phyloP scores from a whole-genome alignment of 2,888 invertebrate species.

The Macrosoma leucophasiata region DNA sequence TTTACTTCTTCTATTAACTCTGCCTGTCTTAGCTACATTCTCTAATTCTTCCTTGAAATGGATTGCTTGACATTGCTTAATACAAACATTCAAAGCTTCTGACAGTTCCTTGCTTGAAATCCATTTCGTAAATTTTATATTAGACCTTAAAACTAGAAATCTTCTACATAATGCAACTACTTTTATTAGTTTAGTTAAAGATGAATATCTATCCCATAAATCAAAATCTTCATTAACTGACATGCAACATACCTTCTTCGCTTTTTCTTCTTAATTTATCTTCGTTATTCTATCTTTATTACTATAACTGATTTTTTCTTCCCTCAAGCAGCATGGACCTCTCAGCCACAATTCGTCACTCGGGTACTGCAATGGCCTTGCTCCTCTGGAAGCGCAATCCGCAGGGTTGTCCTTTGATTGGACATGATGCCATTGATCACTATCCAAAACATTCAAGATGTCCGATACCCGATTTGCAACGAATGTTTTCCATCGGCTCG shows the following conservation, averaged over 20 bases:
- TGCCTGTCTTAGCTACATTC: constrained; percentile 2
- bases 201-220: constrained; percentile 19
- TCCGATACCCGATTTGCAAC: constrained; percentile 1
- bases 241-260: constrained; percentile 1
- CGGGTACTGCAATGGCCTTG: constrained; percentile 11
- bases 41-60: constrained; percentile 7
- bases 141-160: constrained; percentile 13
- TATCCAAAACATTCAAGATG: neutral
- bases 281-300: neutral
- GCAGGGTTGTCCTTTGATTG: constrained; percentile 26
- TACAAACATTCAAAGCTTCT: constrained; percentile 11
- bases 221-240: constrained; percentile 1
- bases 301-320: constrained; percentile 5
- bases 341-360: constrained; percentile 14
- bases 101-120: constrained; percentile 11
- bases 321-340: constrained; percentile 19
- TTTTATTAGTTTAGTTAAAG: constrained; percentile 13
- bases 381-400: constrained; percentile 29
- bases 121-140: constrained; percentile 4
- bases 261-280: constrained; percentile 13
- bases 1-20: constrained; percentile 12
- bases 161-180: constrained; percentile 20
- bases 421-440: constrained; percentile 15
- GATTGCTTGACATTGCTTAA: constrained; percentile 7
- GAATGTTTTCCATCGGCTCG: constrained; percentile 23